phyloP scores from a whole-genome alignment of 2,113 vertebrate species.

The Gavia stellata region DNA sequence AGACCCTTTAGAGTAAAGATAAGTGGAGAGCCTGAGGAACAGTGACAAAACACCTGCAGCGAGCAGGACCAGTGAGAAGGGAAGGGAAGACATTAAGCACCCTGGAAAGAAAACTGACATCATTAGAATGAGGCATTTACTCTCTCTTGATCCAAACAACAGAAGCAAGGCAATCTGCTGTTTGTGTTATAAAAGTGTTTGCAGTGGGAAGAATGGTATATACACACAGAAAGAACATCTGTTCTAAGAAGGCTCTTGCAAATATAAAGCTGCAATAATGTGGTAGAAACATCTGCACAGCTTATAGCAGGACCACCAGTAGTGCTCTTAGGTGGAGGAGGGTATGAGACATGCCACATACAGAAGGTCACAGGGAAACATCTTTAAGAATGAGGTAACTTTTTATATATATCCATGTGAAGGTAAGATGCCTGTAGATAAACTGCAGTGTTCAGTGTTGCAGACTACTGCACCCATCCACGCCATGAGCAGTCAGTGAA shows the following conservation, averaged over 20 bases:
- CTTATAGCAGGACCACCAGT: constrained; percentile 41
- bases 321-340: not conserved
- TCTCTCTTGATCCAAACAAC: not conserved
- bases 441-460: not conserved
- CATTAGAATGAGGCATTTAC: constrained; percentile 47
- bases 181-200: constrained; percentile 65
- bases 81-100: constrained; percentile 8
- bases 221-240: constrained; percentile 58
- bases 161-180: constrained; percentile 66
- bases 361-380: not conserved
- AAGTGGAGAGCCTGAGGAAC: not conserved
- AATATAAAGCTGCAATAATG: constrained; percentile 60
- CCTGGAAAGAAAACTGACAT: not conserved
- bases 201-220: constrained; percentile 35
- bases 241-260: constrained; percentile 27
- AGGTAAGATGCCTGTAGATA: not conserved
- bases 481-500: too few relatives aligned
- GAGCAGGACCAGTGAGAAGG: not conserved
- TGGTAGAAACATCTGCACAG: constrained; percentile 51
- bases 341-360: not conserved
- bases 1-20: not conserved
- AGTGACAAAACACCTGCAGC: constrained; percentile 5
- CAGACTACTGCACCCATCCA: not conserved
- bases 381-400: not conserved
- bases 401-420: not conserved